phyloP scores from a whole-genome alignment of 1,140 invertebrate species.

The Zaprionus capensis region DNA sequence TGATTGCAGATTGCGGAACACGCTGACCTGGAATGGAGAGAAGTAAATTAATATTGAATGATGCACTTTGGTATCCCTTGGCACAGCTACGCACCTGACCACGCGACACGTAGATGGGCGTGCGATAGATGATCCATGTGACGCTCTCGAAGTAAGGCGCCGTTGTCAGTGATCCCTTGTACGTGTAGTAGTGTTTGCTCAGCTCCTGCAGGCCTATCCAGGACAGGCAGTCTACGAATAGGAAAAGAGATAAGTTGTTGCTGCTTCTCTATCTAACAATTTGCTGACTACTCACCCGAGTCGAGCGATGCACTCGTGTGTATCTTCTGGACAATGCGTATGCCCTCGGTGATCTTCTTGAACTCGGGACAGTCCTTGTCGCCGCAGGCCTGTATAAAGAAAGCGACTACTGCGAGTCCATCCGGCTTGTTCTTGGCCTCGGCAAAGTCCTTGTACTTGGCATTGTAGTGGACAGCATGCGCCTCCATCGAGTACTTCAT shows the following conservation, averaged over 20 bases:
- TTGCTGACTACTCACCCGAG: conserved; percentile 64
- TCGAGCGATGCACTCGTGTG: conserved; percentile 79
- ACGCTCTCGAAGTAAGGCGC: conserved; percentile 89
- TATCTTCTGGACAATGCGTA: conserved; percentile 80
- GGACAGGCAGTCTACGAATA: conserved; percentile 73
- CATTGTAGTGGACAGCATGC: conserved; percentile 92
- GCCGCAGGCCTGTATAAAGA: conserved; percentile 88
- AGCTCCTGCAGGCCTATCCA: conserved; percentile 84
- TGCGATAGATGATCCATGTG: conserved; percentile 90
- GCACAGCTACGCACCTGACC: conserved; percentile 86
- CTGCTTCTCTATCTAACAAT: neutral
- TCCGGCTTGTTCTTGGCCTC: conserved; percentile 89
- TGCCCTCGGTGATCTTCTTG: conserved; percentile 83
- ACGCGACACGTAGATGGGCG: conserved; percentile 88
- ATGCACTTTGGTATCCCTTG: neutral
- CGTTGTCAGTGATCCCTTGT: conserved; percentile 89
- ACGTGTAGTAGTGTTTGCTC: conserved; percentile 84
- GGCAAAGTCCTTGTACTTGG: conserved; percentile 88
- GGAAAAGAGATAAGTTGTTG: neutral
- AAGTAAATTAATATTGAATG: neutral
- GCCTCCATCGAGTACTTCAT: conserved; percentile 89
- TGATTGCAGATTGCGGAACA: conserved; percentile 82
- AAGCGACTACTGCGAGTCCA: conserved; percentile 90
- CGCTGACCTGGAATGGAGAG: conserved; percentile 62
- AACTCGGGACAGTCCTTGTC: conserved; percentile 84